Evolutionary conservation across 1,140 invertebrate species (phyloP).

Genomic region (Drosophila sp.): DNA sequence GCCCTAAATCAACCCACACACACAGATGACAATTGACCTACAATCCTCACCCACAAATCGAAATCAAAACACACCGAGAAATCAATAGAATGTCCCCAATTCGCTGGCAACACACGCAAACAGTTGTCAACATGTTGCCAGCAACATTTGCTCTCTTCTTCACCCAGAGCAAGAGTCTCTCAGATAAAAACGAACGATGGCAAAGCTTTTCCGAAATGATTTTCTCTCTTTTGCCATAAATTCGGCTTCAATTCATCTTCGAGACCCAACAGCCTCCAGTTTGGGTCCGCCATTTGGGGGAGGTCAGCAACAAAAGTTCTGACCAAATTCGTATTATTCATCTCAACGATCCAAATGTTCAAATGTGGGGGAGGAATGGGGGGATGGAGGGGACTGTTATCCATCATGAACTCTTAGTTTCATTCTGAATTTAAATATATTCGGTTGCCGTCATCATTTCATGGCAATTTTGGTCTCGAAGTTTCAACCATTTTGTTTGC

Average conservation of each 20-base stretch:
- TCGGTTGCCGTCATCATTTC: not conserved
- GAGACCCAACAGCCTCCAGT: conserved; percentile 11
- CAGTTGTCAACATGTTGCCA: conserved; percentile 31
- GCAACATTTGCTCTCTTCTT: conserved; percentile 22
- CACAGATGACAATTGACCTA: conserved; percentile 41
- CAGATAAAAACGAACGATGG: conserved; percentile 22
- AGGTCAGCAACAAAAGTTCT: conserved; percentile 35
- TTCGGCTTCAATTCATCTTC: conserved; percentile 1
- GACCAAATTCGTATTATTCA: conserved; percentile 43
- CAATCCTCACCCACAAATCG: conserved; percentile 39
- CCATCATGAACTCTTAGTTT: conserved; percentile 3
- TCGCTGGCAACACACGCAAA: not conserved
- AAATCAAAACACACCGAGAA: conserved; percentile 41
- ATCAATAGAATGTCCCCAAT: conserved; percentile 36
- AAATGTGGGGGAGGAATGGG: not conserved
- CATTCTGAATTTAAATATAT: conserved; percentile 44
- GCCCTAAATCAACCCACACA: conserved; percentile 17
- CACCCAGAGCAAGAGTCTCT: not conserved
- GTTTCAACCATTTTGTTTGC: conserved; percentile 8
- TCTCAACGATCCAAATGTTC: conserved; percentile 46
- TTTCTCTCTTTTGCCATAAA: conserved; percentile 48
- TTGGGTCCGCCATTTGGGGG: conserved; percentile 16
- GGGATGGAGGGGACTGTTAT: not conserved
- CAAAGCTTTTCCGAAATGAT: conserved; percentile 25
- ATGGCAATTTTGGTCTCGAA: not conserved